phyloP scores from a whole-genome alignment of 2,888 invertebrate species.

The Dryocosmus kuriphilus region DNA sequence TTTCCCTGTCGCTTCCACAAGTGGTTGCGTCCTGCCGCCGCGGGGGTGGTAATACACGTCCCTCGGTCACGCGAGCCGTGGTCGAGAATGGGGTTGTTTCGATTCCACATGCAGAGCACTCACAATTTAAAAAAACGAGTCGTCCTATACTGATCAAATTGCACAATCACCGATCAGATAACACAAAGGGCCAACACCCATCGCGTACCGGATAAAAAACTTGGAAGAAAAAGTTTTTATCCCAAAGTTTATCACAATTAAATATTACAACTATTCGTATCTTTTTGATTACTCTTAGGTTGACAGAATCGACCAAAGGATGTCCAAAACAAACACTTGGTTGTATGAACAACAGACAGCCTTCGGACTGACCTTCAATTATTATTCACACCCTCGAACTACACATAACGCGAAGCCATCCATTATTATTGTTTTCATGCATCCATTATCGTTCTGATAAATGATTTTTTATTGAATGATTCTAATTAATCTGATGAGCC shows the following conservation, averaged over 20 bases:
- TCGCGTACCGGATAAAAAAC: slow-evolving; percentile 56
- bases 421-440: background rate
- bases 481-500: background rate
- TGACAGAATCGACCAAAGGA: background rate
- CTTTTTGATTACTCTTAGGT: background rate
- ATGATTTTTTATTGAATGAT: background rate
- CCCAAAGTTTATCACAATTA: background rate
- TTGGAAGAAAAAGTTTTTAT: slow-evolving; percentile 44
- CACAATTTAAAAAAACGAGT: slow-evolving; percentile 20
- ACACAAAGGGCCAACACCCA: slow-evolving; percentile 54
- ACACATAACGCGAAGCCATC: slow-evolving; percentile 18
- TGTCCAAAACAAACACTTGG: background rate
- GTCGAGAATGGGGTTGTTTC: slow-evolving; percentile 16
- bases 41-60: slow-evolving; percentile 37
- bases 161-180: slow-evolving; percentile 12
- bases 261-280: background rate
- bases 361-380: slow-evolving; percentile 35
- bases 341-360: slow-evolving; percentile 13
- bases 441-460: background rate
- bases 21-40: slow-evolving; percentile 71
- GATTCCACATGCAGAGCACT: slow-evolving; percentile 7
- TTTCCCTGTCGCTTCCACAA: slow-evolving; percentile 67
- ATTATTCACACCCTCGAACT: slow-evolving; percentile 28
- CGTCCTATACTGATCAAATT: slow-evolving; percentile 8
- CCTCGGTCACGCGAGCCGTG: slow-evolving; percentile 42